phyloP scores from a whole-genome alignment of 2,113 vertebrate genomes.

The Galemys pyrenaicus region DNA sequence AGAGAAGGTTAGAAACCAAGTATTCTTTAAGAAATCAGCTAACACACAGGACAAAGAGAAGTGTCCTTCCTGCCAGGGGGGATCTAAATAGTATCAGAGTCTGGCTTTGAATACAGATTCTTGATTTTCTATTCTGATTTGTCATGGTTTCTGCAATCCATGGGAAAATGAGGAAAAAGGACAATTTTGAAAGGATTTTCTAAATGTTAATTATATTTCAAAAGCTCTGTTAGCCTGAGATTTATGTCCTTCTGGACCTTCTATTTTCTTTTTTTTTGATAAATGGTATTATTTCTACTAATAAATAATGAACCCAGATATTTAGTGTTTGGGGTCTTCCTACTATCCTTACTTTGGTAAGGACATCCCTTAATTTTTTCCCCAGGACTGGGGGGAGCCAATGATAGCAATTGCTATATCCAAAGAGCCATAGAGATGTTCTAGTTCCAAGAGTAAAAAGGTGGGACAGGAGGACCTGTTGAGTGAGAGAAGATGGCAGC shows the following conservation, averaged over 20 bases:
- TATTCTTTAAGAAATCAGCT: background rate
- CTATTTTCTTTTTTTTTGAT: background rate
- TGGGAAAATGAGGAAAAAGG: constrained; percentile 5
- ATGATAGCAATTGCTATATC: background rate
- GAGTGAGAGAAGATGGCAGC: background rate
- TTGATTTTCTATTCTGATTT: background rate
- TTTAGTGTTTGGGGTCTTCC: constrained; percentile 69
- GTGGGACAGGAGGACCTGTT: background rate
- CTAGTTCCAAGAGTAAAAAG: background rate
- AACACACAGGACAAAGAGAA: background rate
- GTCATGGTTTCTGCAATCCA: background rate
- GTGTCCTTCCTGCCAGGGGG: background rate
- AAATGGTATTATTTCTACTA: background rate
- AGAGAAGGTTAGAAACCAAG: background rate
- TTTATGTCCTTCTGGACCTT: background rate
- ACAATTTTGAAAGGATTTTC: background rate
- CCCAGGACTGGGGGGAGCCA: background rate
- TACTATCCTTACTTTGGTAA: constrained; percentile 40
- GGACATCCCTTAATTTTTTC: background rate
- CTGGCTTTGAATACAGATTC: background rate
- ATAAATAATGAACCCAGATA: constrained; percentile 5
- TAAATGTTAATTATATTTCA: constrained; percentile 4
- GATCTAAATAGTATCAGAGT: background rate
- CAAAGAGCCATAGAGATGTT: background rate
- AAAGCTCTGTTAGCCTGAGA: background rate